phyloP scores from a whole-genome alignment of 2,797 vertebrate species.

The Acanthurus lineatus region DNA sequence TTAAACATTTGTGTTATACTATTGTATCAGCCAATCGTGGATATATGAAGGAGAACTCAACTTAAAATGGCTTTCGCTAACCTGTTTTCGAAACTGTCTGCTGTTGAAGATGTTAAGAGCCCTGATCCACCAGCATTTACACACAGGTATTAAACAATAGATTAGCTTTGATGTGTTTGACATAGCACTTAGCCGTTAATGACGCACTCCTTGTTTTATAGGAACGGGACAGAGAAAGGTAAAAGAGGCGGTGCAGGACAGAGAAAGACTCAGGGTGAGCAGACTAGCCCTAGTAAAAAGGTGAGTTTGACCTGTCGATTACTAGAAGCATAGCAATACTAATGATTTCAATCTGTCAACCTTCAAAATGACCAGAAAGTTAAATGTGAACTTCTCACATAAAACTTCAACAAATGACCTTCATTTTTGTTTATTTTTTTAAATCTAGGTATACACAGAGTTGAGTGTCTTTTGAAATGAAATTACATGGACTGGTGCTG shows the following conservation, averaged over 20 bases:
- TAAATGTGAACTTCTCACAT: too few species aligned
- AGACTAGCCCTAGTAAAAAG: conserved; percentile 17
- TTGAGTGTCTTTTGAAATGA: too few species aligned
- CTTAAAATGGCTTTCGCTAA: conserved; percentile 62
- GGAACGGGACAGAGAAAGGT: conserved; percentile 1
- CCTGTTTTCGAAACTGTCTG: conserved; percentile 63
- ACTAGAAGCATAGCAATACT: too few species aligned
- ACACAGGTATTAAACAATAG: conserved; percentile 17
- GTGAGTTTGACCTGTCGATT: conserved; percentile 22
- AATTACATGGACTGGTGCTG: neutral
- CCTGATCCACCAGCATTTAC: neutral
- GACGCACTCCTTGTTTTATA: conserved; percentile 2
- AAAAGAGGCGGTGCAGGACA: conserved; percentile 27
- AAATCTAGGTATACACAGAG: neutral
- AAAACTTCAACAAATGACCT: too few species aligned
- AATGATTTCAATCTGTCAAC: too few species aligned
- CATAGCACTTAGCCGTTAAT: too few species aligned
- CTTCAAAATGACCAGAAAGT: too few species aligned
- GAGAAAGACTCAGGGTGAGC: conserved; percentile 24
- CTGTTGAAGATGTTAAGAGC: neutral
- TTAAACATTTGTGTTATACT: neutral
- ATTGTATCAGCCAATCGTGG: too few species aligned
- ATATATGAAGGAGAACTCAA: too few species aligned
- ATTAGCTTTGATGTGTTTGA: neutral
- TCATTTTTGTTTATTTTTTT: neutral